These are phyloP conservation scores for Thamnophis sirtalis DNA, from an alignment of 2,113 vertebrate genomes.

Conservation along the genomic window DNA sequence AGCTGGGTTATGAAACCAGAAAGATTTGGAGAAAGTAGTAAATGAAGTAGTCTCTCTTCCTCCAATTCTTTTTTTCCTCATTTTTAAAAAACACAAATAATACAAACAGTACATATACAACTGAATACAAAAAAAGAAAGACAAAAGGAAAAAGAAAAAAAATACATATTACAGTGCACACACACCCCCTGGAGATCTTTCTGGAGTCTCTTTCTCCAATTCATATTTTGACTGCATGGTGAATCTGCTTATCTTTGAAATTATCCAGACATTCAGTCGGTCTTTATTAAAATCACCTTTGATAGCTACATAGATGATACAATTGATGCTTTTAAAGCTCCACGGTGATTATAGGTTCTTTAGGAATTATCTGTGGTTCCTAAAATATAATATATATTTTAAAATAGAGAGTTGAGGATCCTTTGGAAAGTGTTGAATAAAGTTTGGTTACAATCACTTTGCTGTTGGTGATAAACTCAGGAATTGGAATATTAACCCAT, in stretches of 20 bases:
- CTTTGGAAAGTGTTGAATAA: background rate
- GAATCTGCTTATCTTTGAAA: background rate
- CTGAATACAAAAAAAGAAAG: too few species aligned
- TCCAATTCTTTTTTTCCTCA: background rate
- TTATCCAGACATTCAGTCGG: background rate
- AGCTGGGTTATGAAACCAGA: background rate
- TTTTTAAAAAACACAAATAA: too few species aligned
- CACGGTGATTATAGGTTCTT: background rate
- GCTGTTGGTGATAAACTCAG: background rate
- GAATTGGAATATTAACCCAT: background rate
- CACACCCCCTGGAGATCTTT: too few species aligned
- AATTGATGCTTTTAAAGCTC: background rate
- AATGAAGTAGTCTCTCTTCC: background rate
- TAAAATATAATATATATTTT: background rate
- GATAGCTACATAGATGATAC: background rate
- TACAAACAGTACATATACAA: too few species aligned
- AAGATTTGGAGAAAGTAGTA: background rate
- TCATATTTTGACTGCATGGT: background rate
- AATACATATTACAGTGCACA: too few species aligned
- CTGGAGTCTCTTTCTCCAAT: background rate
- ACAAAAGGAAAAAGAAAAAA: too few species aligned
- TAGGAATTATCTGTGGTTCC: background rate
- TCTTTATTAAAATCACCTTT: background rate
- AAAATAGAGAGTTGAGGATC: background rate
- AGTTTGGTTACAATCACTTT: background rate